phyloP scores from a whole-genome alignment of 2,888 invertebrate species.

The Lamproptera curius region DNA sequence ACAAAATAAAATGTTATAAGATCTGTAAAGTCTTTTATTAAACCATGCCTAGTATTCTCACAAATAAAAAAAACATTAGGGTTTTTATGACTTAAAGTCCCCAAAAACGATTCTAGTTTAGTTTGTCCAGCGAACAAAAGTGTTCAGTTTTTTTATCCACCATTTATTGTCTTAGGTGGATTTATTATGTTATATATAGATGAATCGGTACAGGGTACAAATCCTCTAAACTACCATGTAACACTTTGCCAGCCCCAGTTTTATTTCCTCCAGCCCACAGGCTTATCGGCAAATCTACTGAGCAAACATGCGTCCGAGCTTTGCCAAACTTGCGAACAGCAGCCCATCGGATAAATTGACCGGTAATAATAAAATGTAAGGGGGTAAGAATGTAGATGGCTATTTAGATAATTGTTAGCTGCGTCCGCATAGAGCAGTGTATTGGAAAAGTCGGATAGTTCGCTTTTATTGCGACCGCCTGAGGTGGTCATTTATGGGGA shows the following conservation, averaged over 20 bases:
- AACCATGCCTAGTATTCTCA: no score
- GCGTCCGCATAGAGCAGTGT: conserved; percentile 65
- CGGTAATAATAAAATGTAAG: conserved; percentile 79
- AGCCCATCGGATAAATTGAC: conserved; percentile 71
- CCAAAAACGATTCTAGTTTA: no score
- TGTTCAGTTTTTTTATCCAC: no score
- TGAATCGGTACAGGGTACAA: conserved; percentile 23
- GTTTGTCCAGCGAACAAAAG: no score
- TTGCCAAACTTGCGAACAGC: conserved; percentile 67
- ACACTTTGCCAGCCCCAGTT: conserved; percentile 43
- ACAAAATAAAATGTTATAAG: no score
- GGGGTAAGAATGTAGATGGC: conserved; percentile 79
- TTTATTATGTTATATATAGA: no score
- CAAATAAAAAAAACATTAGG: no score
- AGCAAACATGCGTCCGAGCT: conserved; percentile 57
- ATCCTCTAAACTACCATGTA: conserved; percentile 24
- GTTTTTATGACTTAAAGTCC: no score
- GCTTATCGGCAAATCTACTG: conserved; percentile 66
- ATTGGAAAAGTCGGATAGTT: conserved; percentile 70
- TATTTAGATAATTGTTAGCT: conserved; percentile 79
- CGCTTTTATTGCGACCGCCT: conserved; percentile 64
- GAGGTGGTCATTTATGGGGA: conserved; percentile 72
- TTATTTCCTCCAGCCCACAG: conserved; percentile 55
- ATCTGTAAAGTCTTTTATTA: no score
- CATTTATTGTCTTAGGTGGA: no score